Evolutionary conservation across 2,113 vertebrate species (phyloP).

Genomic region (Microcebus murinus): DNA sequence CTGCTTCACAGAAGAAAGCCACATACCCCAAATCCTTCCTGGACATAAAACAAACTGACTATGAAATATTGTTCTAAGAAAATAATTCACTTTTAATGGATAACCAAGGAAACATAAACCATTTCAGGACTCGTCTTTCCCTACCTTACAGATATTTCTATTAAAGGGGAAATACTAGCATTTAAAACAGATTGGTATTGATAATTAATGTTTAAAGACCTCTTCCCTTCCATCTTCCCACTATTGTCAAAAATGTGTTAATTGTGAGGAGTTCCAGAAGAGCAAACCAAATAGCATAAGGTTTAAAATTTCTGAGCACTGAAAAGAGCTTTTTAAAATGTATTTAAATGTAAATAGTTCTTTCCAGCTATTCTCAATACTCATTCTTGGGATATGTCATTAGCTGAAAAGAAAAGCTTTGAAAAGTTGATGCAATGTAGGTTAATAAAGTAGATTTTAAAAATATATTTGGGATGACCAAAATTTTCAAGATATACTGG

Average conservation of each 20-base stretch:
- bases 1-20: not conserved
- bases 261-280: not conserved
- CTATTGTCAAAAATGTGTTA: not conserved
- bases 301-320: not conserved
- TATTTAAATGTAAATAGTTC: not conserved
- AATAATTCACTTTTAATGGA: not conserved
- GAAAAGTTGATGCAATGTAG: not conserved
- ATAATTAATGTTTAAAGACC: not conserved
- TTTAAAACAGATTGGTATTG: not conserved
- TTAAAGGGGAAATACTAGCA: not conserved
- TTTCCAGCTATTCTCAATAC: not conserved
- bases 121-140: not conserved
- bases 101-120: not conserved
- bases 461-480: not conserved
- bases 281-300: not conserved
- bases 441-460: not conserved
- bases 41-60: not conserved
- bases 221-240: not conserved
- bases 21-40: not conserved
- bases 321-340: not conserved
- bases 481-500: not conserved
- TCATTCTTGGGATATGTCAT: not conserved
- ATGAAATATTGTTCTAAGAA: not conserved
- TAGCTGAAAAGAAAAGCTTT: slow-evolving; percentile 25
- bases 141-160: not conserved